Percentiles rank a stretch among this genome's conserved stretches.
These are phyloP conservation scores for Ailuropoda melanoleuca DNA, from an alignment of 2,113 vertebrate genomes.

Conservation along the genomic window DNA sequence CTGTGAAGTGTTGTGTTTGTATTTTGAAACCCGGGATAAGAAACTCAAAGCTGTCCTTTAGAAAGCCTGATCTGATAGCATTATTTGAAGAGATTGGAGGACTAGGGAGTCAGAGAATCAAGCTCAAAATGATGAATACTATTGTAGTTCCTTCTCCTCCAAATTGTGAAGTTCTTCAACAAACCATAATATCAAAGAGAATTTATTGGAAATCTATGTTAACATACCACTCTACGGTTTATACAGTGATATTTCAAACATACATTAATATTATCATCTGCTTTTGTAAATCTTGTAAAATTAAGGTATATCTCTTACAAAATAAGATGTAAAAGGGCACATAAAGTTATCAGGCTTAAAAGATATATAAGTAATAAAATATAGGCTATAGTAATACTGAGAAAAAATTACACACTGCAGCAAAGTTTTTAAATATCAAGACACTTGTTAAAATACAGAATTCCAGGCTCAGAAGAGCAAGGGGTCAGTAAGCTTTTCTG, in stretches of 20 bases:
- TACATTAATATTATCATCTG: neutral
- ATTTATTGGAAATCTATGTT: neutral
- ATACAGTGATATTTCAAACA: neutral
- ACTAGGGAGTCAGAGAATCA: neutral
- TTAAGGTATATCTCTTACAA: neutral
- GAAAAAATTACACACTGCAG: neutral
- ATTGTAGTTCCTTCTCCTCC: neutral
- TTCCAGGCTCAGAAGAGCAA: neutral
- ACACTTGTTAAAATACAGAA: neutral
- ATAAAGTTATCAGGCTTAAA: neutral
- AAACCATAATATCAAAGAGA: neutral
- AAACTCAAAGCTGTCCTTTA: neutral
- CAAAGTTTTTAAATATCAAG: neutral
- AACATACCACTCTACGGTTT: neutral
- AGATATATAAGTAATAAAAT: neutral
- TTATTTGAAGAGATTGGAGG: neutral
- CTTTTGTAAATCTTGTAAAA: neutral
- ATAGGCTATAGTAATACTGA: neutral
- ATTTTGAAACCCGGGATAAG: neutral
- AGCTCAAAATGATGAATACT: neutral
- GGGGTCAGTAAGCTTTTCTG: neutral
- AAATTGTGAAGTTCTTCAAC: neutral
- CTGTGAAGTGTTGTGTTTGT: neutral
- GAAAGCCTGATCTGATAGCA: neutral
- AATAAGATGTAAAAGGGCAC: neutral